These are phyloP conservation scores for Cyprinodon tularosa DNA, from an alignment of 2,113 vertebrate genomes.

Conservation along the genomic window DNA sequence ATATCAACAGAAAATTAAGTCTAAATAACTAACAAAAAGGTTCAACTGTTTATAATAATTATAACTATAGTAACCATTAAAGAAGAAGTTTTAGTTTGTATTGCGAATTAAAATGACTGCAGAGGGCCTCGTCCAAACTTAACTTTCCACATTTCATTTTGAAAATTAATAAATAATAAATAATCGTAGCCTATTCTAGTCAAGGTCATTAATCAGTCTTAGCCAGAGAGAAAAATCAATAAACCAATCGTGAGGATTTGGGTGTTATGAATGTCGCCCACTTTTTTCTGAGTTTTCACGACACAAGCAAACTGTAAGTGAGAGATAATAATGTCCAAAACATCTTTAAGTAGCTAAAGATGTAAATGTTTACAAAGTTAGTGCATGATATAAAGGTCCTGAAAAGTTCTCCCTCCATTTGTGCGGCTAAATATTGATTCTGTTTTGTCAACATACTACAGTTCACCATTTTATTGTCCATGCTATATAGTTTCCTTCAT, in stretches of 20 bases:
- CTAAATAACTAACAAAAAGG: slow-evolving; percentile 40
- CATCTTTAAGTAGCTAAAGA: slow-evolving; percentile 27
- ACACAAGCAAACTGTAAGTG: slow-evolving; percentile 32
- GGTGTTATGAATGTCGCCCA: slow-evolving; percentile 43
- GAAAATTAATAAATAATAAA: background rate
- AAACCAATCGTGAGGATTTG: background rate
- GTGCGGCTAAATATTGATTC: slow-evolving; percentile 10
- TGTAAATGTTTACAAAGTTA: slow-evolving; percentile 38
- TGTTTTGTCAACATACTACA: slow-evolving; percentile 8
- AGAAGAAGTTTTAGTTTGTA: slow-evolving; percentile 23
- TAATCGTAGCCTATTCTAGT: background rate
- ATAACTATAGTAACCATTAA: slow-evolving; percentile 18
- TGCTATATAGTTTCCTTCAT: slow-evolving; percentile 54
- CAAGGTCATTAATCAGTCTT: background rate
- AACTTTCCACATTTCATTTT: background rate
- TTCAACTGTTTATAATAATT: slow-evolving; percentile 17
- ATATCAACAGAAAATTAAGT: slow-evolving; percentile 32
- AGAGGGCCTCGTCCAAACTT: slow-evolving; percentile 46
- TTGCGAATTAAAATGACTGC: slow-evolving; percentile 31
- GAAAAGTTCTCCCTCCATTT: slow-evolving; percentile 42
- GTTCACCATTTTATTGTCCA: slow-evolving; percentile 27
- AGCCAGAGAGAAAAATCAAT: slow-evolving; percentile 6
- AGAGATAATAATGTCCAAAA: slow-evolving; percentile 24
- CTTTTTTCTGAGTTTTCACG: slow-evolving; percentile 20
- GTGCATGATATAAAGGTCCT: slow-evolving; percentile 51